Percentiles rank a stretch among this genome's conserved stretches.
These are phyloP conservation scores for Parochlus steinenii DNA, from an alignment of 2,888 invertebrate species.

Conservation along the genomic window DNA sequence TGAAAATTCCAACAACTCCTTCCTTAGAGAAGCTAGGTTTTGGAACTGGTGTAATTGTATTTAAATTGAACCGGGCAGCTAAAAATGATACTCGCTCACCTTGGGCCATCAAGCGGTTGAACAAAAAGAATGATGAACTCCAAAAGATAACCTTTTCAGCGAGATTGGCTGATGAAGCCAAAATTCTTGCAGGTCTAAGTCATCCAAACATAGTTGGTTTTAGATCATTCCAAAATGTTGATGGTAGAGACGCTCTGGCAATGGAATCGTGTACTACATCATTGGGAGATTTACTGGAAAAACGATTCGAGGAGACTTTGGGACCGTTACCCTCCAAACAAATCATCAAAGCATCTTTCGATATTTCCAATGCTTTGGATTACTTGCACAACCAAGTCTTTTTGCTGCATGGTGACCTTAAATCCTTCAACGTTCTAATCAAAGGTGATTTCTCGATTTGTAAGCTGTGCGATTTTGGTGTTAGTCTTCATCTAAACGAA, in stretches of 20 bases:
- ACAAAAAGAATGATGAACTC: constrained; percentile 32
- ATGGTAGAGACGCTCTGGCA: constrained; percentile 42
- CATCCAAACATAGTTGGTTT: constrained; percentile 78
- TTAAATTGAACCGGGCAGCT: constrained; percentile 57
- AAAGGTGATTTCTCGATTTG: constrained; percentile 57
- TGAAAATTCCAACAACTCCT: constrained; percentile 54
- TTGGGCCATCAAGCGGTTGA: constrained; percentile 68
- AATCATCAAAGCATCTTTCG: constrained; percentile 40
- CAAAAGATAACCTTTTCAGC: constrained; percentile 23
- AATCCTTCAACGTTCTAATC: constrained; percentile 65
- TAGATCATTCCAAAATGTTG: constrained; percentile 31
- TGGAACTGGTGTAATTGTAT: constrained; percentile 66
- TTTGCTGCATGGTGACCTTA: constrained; percentile 67
- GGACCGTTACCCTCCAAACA: constrained; percentile 43
- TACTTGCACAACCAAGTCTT: constrained; percentile 58
- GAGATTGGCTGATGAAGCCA: constrained; percentile 52
- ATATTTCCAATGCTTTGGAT: constrained; percentile 52
- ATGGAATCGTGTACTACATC: constrained; percentile 64
- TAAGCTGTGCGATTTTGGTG: constrained; percentile 75
- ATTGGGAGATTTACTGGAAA: constrained; percentile 58
- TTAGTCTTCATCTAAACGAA: constrained; percentile 50
- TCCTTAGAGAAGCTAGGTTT: constrained; percentile 54
- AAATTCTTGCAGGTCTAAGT: constrained; percentile 44
- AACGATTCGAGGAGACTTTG: constrained; percentile 36
- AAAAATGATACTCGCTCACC: constrained; percentile 53